Evolutionary conservation across 1,140 invertebrate genomes (phyloP).

Genomic region (Brachionus rotundiformis): DNA sequence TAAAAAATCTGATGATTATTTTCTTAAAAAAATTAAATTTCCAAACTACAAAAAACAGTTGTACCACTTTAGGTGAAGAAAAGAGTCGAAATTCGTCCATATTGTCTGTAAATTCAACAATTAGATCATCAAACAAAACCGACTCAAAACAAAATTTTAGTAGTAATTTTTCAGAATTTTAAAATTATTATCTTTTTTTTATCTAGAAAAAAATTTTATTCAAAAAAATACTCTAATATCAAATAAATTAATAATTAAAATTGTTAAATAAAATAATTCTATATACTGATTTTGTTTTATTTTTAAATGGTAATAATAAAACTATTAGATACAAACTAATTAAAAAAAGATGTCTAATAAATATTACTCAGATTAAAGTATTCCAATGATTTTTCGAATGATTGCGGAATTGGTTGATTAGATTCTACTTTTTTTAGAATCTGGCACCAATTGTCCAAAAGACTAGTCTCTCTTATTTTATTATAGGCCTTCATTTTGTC

Average conservation of each 20-base stretch:
- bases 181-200: background rate
- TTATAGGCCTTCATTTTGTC: slow-evolving; percentile 29
- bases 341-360: background rate
- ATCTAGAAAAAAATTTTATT: background rate
- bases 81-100: background rate
- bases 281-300: too few species aligned
- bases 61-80: background rate
- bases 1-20: background rate
- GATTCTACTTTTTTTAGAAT: slow-evolving; percentile 4
- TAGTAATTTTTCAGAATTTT: background rate
- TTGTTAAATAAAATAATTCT: too few species aligned
- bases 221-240: too few species aligned
- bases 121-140: background rate
- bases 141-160: background rate
- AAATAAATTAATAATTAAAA: too few species aligned
- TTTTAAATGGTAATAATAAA: too few species aligned
- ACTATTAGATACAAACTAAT: too few species aligned
- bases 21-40: background rate
- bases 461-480: background rate
- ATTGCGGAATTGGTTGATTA: background rate
- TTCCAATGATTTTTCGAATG: background rate
- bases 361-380: background rate
- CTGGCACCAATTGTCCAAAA: slow-evolving; percentile 41
- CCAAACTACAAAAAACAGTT: background rate
- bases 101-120: background rate